Conservation (phyloP, 2,113 vertebrate genomes). For the Ranitomeya imitator region DNA sequence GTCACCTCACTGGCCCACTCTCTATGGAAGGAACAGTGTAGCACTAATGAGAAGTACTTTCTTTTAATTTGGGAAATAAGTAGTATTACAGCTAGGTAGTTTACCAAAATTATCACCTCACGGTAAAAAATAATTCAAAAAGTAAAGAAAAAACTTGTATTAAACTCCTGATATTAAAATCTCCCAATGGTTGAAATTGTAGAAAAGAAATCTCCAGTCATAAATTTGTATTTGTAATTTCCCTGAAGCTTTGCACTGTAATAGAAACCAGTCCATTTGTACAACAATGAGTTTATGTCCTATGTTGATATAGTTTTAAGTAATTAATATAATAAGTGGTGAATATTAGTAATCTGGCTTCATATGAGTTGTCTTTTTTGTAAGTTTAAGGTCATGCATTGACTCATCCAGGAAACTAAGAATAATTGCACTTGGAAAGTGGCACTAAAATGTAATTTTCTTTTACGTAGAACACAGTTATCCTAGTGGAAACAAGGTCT, state of each 20-base stretch:
- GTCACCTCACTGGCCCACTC: no score
- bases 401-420: slow-evolving; percentile 51
- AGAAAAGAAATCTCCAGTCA: no score
- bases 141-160: neutral
- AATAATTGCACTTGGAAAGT: slow-evolving; percentile 47
- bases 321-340: neutral
- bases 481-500: slow-evolving; percentile 49
- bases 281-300: neutral
- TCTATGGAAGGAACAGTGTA: neutral
- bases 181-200: no score
- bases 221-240: neutral
- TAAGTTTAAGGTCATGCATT: slow-evolving; percentile 41
- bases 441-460: slow-evolving; percentile 52
- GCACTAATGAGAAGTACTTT: neutral
- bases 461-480: slow-evolving; percentile 46
- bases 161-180: neutral
- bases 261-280: neutral
- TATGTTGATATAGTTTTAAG: neutral
- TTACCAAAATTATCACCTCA: neutral
- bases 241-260: neutral
- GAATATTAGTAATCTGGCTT: slow-evolving; percentile 5
- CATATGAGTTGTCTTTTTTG: slow-evolving; percentile 8
- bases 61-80: neutral
- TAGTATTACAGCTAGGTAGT: neutral
- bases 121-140: neutral